phyloP scores from a whole-genome alignment of 2,113 vertebrate genomes.

The Urocitellus parryii region DNA sequence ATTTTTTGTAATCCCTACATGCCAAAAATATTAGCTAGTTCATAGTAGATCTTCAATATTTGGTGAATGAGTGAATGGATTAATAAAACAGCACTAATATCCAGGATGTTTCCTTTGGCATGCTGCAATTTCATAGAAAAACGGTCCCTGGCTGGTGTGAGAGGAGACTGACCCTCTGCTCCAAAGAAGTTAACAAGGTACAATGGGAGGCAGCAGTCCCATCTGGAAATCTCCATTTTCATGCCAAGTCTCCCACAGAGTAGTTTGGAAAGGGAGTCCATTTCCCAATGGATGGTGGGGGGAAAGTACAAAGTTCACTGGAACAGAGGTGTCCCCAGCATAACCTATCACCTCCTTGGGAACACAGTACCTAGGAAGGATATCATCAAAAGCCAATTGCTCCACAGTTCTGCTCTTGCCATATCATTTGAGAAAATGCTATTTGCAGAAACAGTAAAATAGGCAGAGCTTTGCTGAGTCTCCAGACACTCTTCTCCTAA shows the following conservation, averaged over 20 bases:
- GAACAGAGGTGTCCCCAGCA: neutral
- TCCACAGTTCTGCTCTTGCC: constrained; percentile 11
- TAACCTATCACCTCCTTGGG: constrained; percentile 1
- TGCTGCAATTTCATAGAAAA: constrained; percentile 40
- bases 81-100: neutral
- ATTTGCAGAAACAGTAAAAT: constrained; percentile 52
- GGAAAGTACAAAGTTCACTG: neutral
- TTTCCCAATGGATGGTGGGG: neutral
- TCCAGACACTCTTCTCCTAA: constrained; percentile 57
- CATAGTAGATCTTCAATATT: neutral
- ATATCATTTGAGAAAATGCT: constrained; percentile 62
- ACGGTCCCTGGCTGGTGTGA: neutral
- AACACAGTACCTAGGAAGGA: constrained; percentile 51
- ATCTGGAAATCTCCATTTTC: neutral
- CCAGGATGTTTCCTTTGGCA: neutral
- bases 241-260: constrained; percentile 24
- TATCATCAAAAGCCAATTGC: constrained; percentile 65
- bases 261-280: neutral
- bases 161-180: neutral
- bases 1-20: neutral
- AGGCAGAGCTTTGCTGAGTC: constrained; percentile 56
- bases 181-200: neutral
- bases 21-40: constrained; percentile 22
- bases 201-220: neutral
- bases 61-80: neutral